A percentile compares a stretch with the other conserved stretches of the same genome.
Evolutionary conservation across 1,140 invertebrate genomes (phyloP).

Genomic region (Aplysia californica): DNA sequence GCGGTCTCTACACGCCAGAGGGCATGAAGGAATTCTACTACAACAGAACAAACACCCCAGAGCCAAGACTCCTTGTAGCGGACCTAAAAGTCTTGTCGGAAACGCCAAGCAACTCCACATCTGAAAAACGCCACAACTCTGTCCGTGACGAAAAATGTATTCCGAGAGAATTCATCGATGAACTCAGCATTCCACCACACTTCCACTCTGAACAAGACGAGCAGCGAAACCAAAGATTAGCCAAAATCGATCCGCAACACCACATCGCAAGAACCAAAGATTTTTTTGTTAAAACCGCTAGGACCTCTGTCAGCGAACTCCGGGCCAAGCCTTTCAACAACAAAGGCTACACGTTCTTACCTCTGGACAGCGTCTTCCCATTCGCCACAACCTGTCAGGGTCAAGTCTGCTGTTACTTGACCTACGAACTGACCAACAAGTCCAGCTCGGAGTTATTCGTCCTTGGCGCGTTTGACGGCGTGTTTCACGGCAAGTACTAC

Average conservation of each 20-base stretch:
- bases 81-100: neutral
- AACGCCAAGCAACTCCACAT: neutral
- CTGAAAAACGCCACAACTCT: neutral
- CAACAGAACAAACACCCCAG: conserved; percentile 15
- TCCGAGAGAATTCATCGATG: neutral
- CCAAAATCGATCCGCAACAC: neutral
- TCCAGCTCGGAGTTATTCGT: neutral
- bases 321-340: neutral
- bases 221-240: neutral
- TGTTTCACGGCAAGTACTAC: conserved; percentile 48
- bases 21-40: conserved; percentile 36
- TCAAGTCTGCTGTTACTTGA: conserved; percentile 1
- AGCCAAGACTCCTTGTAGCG: neutral
- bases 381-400: neutral
- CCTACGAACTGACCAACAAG: neutral
- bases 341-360: neutral
- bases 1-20: conserved; percentile 69
- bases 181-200: neutral
- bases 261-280: neutral
- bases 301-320: neutral
- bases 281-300: neutral
- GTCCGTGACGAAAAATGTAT: neutral
- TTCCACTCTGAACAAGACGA: neutral
- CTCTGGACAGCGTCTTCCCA: neutral
- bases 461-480: too few relatives aligned